Percentiles rank a stretch among this genome's conserved stretches.
Conservation (phyloP, 2,113 vertebrate species). For the Rafetus swinhoei region DNA sequence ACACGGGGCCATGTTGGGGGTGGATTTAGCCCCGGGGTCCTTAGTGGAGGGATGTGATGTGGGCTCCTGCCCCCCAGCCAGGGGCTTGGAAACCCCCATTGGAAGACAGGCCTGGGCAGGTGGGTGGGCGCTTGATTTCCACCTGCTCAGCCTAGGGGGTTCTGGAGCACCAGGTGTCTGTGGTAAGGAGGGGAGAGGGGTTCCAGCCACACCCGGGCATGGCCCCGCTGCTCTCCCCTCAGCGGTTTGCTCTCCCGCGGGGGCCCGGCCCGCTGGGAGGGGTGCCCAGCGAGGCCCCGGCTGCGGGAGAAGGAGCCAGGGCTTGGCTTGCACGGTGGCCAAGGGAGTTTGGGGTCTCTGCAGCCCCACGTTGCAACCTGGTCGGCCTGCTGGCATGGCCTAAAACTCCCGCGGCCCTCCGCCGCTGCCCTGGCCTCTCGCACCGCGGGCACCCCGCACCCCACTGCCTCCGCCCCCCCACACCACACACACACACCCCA, state of each 20-base stretch:
- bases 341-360: not conserved
- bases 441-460: too few species aligned
- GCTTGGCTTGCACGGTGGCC: too few species aligned
- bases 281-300: not conserved
- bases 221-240: not conserved
- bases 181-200: not conserved
- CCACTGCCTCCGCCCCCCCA: too few species aligned
- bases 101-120: not conserved
- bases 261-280: not conserved
- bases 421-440: not conserved
- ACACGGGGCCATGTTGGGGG: not conserved
- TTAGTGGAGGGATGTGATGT: not conserved
- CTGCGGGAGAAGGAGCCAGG: not conserved
- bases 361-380: not conserved
- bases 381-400: not conserved
- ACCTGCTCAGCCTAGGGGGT: not conserved
- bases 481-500: too few species aligned
- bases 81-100: not conserved
- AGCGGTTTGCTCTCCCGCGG: not conserved
- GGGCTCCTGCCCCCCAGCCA: not conserved
- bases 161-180: not conserved
- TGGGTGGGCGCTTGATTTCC: not conserved
- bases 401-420: not conserved
- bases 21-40: not conserved
- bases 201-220: not conserved